Conservation (phyloP, 2,113 vertebrate species). For the Antigone vipio region DNA sequence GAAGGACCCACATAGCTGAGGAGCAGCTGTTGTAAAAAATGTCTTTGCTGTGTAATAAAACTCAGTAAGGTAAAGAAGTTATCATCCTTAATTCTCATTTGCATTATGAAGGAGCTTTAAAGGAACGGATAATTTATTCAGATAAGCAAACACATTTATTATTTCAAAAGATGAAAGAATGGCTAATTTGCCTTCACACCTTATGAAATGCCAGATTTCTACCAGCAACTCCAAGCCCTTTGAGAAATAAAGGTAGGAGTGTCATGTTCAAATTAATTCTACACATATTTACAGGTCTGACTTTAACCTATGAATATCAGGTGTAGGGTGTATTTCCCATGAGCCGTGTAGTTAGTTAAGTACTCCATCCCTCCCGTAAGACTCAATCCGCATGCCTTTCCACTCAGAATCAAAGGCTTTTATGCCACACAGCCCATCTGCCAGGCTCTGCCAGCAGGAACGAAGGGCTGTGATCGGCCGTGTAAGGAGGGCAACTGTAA, state of each 20-base stretch:
- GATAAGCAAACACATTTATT: background rate
- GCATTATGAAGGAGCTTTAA: background rate
- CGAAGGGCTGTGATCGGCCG: background rate
- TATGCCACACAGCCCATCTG: background rate
- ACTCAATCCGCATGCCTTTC: background rate
- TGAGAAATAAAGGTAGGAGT: background rate
- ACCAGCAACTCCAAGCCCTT: background rate
- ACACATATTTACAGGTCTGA: background rate
- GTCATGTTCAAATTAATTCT: background rate
- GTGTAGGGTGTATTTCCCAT: background rate
- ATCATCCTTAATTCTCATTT: background rate
- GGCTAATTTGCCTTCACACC: background rate
- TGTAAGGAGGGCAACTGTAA: background rate
- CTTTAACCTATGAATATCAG: background rate
- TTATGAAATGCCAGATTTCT: background rate
- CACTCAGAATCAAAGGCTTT: background rate
- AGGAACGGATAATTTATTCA: background rate
- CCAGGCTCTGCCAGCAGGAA: background rate
- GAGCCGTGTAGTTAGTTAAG: background rate
- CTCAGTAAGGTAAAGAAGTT: background rate
- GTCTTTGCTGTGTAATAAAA: background rate
- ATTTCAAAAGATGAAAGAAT: background rate
- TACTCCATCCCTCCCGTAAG: background rate
- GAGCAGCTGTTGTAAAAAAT: background rate
- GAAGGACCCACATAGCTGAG: background rate